Percentiles rank a stretch among this genome's conserved stretches.
Conservation (phyloP, 2,113 vertebrate genomes). For the Phoxinus phoxinus region DNA sequence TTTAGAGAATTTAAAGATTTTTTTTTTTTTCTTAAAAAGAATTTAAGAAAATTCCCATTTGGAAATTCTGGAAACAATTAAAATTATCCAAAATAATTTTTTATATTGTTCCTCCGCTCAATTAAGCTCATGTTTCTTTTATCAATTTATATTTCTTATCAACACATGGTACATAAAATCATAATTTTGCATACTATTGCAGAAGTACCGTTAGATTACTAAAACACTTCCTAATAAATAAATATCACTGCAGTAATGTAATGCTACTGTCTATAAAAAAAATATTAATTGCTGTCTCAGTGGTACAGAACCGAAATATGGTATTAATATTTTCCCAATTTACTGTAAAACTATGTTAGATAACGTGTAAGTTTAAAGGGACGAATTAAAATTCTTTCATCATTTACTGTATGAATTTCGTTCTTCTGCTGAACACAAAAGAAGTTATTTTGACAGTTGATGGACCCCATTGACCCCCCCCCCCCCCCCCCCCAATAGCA, state of each 20-base stretch:
- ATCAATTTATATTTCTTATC: not conserved
- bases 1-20: too few species aligned
- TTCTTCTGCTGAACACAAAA: too few species aligned
- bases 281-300: not conserved
- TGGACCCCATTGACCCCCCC: too few species aligned
- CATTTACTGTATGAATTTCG: too few species aligned
- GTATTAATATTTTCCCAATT: not conserved
- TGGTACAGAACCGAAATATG: not conserved
- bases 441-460: too few species aligned
- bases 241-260: not conserved
- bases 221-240: not conserved
- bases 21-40: too few species aligned
- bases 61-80: too few species aligned
- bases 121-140: not conserved
- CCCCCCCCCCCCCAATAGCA: not conserved
- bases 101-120: not conserved
- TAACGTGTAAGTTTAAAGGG: too few species aligned
- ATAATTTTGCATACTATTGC: not conserved
- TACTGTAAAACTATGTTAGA: not conserved
- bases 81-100: too few species aligned
- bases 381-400: too few species aligned
- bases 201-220: not conserved
- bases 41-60: too few species aligned
- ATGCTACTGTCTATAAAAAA: not conserved
- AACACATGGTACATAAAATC: not conserved